Percentiles rank a stretch among this genome's conserved stretches.
Evolutionary conservation across 2,888 invertebrate species (phyloP).

Genomic region (Trachelus tabidus): DNA sequence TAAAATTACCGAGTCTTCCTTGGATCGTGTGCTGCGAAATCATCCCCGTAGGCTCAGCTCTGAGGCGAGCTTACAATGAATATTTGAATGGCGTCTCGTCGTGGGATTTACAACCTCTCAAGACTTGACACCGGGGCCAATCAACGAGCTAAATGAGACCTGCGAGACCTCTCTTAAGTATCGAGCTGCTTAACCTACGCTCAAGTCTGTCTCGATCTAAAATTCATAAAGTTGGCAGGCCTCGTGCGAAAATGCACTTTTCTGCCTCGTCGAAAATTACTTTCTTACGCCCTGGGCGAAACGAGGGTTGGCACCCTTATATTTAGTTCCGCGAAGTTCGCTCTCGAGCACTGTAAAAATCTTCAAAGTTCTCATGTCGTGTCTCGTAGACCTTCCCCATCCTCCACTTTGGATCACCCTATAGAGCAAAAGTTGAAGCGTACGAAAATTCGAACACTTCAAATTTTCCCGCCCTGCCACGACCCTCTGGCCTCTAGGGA

Average conservation of each 20-base stretch:
- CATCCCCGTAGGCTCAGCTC: background rate
- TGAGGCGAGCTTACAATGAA: background rate
- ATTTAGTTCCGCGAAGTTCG: background rate
- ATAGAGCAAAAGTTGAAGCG: background rate
- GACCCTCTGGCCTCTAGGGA: background rate
- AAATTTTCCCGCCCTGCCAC: background rate
- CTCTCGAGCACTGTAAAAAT: background rate
- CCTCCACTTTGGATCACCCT: background rate
- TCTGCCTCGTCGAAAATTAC: background rate
- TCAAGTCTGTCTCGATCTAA: background rate
- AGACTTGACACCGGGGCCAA: background rate
- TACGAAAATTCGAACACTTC: background rate
- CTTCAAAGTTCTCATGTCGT: background rate
- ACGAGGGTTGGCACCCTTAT: background rate
- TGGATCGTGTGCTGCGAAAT: background rate
- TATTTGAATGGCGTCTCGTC: background rate
- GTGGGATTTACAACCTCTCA: background rate
- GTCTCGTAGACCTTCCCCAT: background rate
- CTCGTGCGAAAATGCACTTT: conserved; percentile 5
- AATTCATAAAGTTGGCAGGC: conserved; percentile 4
- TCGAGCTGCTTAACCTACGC: background rate
- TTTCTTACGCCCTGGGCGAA: background rate
- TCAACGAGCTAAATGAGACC: background rate
- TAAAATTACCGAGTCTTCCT: background rate
- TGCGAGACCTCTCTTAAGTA: background rate